phyloP scores from a whole-genome alignment of 2,888 invertebrate genomes.

The Dilophus febrilis region DNA sequence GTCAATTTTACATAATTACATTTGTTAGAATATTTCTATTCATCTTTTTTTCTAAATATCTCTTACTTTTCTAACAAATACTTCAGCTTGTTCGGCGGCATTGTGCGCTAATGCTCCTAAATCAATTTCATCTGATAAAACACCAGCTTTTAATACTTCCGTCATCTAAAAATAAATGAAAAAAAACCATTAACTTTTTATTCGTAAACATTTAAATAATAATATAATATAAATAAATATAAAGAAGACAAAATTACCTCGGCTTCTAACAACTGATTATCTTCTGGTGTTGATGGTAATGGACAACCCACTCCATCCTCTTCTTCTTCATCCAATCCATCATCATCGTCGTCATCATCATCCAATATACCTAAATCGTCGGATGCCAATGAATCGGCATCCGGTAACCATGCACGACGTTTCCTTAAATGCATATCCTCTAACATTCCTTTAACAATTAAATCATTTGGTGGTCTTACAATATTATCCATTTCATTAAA shows the following conservation, averaged over 20 bases:
- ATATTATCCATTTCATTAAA: no score
- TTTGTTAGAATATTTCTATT: no score
- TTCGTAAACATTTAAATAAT: neutral
- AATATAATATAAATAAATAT: neutral
- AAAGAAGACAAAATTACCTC: slow-evolving; percentile 48
- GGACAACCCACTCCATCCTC: slow-evolving; percentile 74
- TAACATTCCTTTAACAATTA: neutral
- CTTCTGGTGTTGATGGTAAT: slow-evolving; percentile 71
- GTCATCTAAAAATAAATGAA: slow-evolving; percentile 40
- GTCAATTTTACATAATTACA: no score
- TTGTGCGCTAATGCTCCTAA: slow-evolving; percentile 69
- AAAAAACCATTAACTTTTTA: slow-evolving; percentile 2
- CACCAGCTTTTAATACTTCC: slow-evolving; percentile 70
- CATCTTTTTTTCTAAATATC: no score
- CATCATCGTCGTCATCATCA: slow-evolving; percentile 18
- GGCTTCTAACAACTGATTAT: slow-evolving; percentile 64
- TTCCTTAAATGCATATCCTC: slow-evolving; percentile 14
- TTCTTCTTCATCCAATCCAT: slow-evolving; percentile 26
- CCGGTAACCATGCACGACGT: slow-evolving; percentile 26
- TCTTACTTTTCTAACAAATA: slow-evolving; percentile 69
- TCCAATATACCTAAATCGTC: slow-evolving; percentile 19
- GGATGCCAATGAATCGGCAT: slow-evolving; percentile 20
- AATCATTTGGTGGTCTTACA: no score
- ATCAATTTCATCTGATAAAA: slow-evolving; percentile 69
- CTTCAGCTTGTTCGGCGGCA: slow-evolving; percentile 87